Conservation (phyloP, 2,888 invertebrate genomes). For the Calameuta pallipes region DNA sequence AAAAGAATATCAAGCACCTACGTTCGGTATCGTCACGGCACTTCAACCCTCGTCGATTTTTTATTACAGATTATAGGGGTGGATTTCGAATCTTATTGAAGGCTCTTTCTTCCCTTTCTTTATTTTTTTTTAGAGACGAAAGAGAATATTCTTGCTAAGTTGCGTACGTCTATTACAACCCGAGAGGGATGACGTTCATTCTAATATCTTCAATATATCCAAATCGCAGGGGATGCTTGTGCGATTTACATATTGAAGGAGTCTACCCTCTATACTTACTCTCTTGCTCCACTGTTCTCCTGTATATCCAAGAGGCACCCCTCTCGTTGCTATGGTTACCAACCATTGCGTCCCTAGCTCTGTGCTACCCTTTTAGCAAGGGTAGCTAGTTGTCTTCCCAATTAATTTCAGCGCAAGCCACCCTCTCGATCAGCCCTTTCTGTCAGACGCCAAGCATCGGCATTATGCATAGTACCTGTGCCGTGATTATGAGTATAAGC, state of each 20-base stretch:
- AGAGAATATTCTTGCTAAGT: neutral
- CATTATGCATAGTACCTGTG: neutral
- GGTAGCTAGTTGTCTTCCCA: neutral
- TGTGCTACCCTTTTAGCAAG: neutral
- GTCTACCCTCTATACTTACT: neutral
- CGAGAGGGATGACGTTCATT: neutral
- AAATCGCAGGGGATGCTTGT: neutral
- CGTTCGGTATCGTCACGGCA: neutral
- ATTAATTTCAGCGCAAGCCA: neutral
- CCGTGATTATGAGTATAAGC: neutral
- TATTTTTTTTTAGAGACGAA: neutral
- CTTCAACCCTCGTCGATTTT: neutral
- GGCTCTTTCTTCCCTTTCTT: neutral
- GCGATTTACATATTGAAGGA: neutral
- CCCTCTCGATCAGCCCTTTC: neutral
- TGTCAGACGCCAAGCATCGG: neutral
- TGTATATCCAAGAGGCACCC: neutral
- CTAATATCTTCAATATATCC: neutral
- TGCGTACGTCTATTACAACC: neutral
- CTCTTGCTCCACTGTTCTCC: neutral
- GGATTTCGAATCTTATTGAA: neutral
- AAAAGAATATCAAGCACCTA: neutral
- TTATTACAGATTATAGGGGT: neutral
- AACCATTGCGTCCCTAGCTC: neutral
- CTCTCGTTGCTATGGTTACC: neutral